Conservation (phyloP, 2,888 invertebrate species). For the Drosophila anomelani region DNA sequence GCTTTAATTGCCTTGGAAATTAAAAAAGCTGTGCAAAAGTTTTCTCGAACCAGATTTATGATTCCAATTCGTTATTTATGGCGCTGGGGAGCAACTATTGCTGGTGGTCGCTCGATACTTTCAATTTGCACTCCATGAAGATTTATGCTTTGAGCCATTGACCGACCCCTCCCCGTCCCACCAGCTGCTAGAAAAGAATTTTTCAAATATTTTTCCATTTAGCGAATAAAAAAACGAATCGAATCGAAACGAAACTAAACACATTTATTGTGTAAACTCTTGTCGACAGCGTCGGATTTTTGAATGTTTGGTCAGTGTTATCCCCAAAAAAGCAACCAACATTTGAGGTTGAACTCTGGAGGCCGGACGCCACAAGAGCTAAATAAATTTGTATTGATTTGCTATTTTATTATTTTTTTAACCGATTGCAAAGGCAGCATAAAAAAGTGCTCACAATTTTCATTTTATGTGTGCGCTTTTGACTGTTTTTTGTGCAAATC, state of each 20-base stretch:
- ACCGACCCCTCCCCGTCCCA: background rate
- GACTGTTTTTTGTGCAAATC: conserved; percentile 20
- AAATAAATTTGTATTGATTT: conserved; percentile 75
- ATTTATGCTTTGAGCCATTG: conserved; percentile 60
- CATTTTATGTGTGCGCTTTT: conserved; percentile 38
- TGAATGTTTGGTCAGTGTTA: conserved; percentile 53
- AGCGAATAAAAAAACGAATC: background rate
- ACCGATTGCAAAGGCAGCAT: conserved; percentile 18
- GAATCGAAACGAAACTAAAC: conserved; percentile 43
- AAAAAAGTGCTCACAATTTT: conserved; percentile 45
- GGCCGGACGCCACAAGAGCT: conserved; percentile 25
- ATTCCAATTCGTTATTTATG: conserved; percentile 75
- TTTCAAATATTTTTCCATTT: conserved; percentile 34
- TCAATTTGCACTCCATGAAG: conserved; percentile 64
- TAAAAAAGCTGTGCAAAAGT: conserved; percentile 64
- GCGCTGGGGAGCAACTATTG: conserved; percentile 2
- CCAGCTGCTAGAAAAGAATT: conserved; percentile 17
- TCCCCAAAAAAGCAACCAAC: background rate
- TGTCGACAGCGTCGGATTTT: conserved; percentile 62
- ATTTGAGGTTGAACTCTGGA: conserved; percentile 4
- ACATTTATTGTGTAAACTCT: conserved; percentile 69
- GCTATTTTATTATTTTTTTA: conserved; percentile 39
- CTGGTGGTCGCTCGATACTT: conserved; percentile 33
- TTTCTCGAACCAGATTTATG: conserved; percentile 67
- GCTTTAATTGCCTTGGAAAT: conserved; percentile 73